These are phyloP conservation scores for Sesamia nonagrioides DNA, from an alignment of 1,140 invertebrate species.

Conservation along the genomic window DNA sequence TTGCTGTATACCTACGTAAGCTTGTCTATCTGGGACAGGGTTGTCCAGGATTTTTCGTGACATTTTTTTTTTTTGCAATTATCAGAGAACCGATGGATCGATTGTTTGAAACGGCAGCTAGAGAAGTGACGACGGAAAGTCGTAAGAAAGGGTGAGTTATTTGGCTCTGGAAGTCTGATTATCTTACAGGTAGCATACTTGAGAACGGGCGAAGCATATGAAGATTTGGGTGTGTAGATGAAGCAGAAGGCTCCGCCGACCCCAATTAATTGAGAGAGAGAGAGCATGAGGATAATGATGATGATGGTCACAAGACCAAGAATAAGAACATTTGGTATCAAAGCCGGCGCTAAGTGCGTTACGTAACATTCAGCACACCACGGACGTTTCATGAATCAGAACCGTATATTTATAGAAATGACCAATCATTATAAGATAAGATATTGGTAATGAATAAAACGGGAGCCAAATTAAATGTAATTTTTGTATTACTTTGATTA, in stretches of 20 bases:
- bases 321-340: not conserved
- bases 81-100: not conserved
- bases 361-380: not conserved
- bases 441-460: not conserved
- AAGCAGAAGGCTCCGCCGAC: too few species aligned
- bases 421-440: not conserved
- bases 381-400: not conserved
- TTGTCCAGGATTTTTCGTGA: not conserved
- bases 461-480: not conserved
- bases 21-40: constrained; percentile 33
- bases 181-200: too few species aligned
- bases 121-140: too few species aligned
- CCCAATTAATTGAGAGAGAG: too few species aligned
- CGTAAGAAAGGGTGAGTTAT: too few species aligned
- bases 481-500: too few species aligned
- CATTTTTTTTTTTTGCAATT: not conserved
- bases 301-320: not conserved
- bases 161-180: too few species aligned
- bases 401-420: not conserved
- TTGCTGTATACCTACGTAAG: constrained; percentile 39
- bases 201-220: too few species aligned
- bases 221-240: too few species aligned
- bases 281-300: too few species aligned
- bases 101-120: not conserved
- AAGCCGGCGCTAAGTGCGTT: not conserved